phyloP scores from a whole-genome alignment of 2,113 vertebrate species.

The Aegotheles bennettii region DNA sequence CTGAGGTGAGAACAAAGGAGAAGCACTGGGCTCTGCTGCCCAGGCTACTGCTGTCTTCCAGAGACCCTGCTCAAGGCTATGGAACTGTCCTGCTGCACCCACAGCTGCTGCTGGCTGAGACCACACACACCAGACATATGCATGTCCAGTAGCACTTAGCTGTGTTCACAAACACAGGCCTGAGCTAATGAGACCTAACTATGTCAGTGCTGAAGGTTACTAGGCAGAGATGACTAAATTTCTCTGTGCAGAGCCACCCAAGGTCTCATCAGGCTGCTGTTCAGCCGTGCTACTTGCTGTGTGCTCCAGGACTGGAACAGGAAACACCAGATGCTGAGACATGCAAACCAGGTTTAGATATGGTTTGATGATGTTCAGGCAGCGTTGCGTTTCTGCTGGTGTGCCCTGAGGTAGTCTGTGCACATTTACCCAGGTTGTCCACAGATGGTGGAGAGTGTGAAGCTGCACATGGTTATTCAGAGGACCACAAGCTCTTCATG shows the following conservation, averaged over 20 bases:
- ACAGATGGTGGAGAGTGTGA: background rate
- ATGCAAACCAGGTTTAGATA: conserved; percentile 28
- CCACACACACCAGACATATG: background rate
- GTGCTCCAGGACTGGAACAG: background rate
- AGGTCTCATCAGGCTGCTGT: background rate
- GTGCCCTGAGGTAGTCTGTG: background rate
- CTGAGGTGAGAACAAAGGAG: background rate
- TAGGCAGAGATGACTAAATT: background rate
- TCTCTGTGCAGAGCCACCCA: background rate
- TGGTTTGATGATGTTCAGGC: background rate
- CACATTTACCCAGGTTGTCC: background rate
- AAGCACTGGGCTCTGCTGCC: background rate
- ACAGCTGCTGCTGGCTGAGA: background rate
- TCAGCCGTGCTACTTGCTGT: background rate
- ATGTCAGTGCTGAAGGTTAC: background rate
- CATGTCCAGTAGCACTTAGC: rapidly evolving
- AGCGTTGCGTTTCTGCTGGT: background rate
- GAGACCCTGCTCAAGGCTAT: rapidly evolving
- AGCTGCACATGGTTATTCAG: background rate
- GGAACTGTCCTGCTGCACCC: background rate
- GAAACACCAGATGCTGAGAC: conserved; percentile 47
- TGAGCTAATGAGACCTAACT: background rate
- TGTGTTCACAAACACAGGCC: background rate
- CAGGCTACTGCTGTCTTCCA: rapidly evolving
- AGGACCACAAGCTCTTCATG: background rate